Evolutionary conservation across 2,888 invertebrate species (phyloP).

Genomic region (Drosophila nigricruria): DNA sequence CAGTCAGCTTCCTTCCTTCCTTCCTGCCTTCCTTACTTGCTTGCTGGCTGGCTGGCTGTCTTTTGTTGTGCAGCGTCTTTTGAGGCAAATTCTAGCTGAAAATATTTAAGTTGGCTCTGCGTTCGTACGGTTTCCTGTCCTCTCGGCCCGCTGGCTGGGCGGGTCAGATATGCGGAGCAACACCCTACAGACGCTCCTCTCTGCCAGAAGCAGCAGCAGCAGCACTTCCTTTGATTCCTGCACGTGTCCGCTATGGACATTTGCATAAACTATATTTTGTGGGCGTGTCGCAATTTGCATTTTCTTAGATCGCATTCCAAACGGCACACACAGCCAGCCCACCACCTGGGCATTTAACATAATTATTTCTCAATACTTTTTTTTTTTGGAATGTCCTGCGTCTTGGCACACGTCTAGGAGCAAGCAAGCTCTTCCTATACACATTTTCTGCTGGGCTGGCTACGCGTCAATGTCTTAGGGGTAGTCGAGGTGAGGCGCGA

Average conservation of each 20-base stretch:
- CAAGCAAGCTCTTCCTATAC: constrained; percentile 28
- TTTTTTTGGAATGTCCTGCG: constrained; percentile 17
- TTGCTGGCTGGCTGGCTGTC: background rate
- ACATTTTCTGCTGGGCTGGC: constrained; percentile 7
- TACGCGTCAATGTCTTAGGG: constrained; percentile 34
- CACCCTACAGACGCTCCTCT: constrained; percentile 31
- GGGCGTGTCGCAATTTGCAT: constrained; percentile 65
- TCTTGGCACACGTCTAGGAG: constrained; percentile 65
- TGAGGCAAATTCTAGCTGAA: constrained; percentile 64
- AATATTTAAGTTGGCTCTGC: constrained; percentile 17
- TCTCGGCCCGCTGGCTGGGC: constrained; percentile 35
- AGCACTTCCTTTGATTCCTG: constrained; percentile 31
- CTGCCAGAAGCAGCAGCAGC: background rate
- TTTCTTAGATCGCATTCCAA: constrained; percentile 24
- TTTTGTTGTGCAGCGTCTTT: constrained; percentile 42
- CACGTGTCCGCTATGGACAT: constrained; percentile 68
- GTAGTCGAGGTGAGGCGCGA: constrained; percentile 32
- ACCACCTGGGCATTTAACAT: constrained; percentile 18
- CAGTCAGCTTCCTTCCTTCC: constrained; percentile 29
- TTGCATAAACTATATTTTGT: constrained; percentile 53
- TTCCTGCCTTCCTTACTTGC: constrained; percentile 27
- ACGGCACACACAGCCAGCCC: background rate
- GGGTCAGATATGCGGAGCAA: constrained; percentile 60
- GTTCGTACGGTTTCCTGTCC: constrained; percentile 37
- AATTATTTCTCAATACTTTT: constrained; percentile 5